Conservation (phyloP, 1,140 invertebrate genomes). For the Formica exsecta region DNA sequence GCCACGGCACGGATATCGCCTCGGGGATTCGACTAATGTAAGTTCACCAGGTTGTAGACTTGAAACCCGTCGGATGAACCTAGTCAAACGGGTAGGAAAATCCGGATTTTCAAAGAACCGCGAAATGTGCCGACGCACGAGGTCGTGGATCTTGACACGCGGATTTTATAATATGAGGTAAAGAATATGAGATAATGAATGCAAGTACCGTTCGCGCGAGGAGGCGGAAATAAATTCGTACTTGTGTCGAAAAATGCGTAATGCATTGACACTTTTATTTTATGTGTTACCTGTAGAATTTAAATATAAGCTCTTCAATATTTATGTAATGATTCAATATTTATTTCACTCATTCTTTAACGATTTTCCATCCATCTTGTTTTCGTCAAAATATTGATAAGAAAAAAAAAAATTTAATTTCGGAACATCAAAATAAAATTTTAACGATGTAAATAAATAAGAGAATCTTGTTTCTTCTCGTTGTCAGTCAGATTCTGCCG, state of each 20-base stretch:
- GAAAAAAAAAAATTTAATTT: background rate
- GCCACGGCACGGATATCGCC: conserved; percentile 11
- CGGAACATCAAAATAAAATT: too few species aligned
- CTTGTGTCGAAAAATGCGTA: background rate
- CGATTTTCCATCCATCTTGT: background rate
- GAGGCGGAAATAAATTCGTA: background rate
- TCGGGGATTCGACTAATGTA: background rate
- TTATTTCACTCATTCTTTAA: background rate
- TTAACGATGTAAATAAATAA: too few species aligned
- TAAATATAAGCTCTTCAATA: background rate
- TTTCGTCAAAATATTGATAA: background rate
- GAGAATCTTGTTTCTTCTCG: too few species aligned
- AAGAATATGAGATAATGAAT: background rate
- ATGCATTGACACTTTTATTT: background rate
- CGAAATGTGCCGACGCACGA: background rate
- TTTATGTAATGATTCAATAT: too few species aligned
- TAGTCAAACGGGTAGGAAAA: conserved; percentile 14
- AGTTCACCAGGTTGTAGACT: conserved; percentile 13
- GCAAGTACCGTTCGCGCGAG: background rate
- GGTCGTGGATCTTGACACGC: background rate
- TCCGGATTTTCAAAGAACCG: background rate
- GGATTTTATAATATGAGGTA: background rate
- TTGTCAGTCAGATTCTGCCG: background rate
- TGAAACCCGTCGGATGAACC: conserved; percentile 41
- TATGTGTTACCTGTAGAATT: background rate